Evolutionary conservation across 2,113 vertebrate genomes (phyloP).

Genomic region (Pachycephala philippinensis): DNA sequence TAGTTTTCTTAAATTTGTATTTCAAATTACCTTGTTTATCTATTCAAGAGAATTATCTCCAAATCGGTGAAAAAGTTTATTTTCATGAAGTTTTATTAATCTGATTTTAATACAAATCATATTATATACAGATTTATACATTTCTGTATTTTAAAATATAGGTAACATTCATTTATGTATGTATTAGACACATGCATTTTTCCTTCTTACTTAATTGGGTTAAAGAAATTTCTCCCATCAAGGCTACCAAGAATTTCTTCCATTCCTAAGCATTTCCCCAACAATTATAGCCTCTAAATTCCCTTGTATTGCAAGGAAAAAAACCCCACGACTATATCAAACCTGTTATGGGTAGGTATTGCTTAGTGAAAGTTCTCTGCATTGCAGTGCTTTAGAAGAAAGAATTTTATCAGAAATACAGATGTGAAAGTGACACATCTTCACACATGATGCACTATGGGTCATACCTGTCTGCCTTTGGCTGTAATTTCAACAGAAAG

Average conservation of each 20-base stretch:
- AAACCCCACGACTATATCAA: background rate
- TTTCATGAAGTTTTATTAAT: background rate
- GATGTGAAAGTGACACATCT: background rate
- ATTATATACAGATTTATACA: background rate
- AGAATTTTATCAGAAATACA: background rate
- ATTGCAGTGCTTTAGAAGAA: background rate
- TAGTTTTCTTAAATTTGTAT: background rate
- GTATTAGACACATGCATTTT: background rate
- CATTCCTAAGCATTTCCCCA: background rate
- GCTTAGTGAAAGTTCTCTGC: background rate
- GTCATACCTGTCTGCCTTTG: background rate
- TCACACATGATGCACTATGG: background rate
- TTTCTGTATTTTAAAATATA: background rate
- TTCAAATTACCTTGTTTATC: background rate
- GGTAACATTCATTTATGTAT: background rate
- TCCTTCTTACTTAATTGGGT: background rate
- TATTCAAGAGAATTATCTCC: background rate
- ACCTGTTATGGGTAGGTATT: accelerated
- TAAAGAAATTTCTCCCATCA: background rate
- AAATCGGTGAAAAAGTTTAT: background rate
- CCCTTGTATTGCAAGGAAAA: background rate
- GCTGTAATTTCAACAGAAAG: background rate
- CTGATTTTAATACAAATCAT: background rate
- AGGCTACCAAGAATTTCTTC: background rate
- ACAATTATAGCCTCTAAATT: background rate